Percentiles rank a stretch among this genome's conserved stretches.
Conservation (phyloP, 2,797 vertebrate species). For the Myioborus miniatus region DNA sequence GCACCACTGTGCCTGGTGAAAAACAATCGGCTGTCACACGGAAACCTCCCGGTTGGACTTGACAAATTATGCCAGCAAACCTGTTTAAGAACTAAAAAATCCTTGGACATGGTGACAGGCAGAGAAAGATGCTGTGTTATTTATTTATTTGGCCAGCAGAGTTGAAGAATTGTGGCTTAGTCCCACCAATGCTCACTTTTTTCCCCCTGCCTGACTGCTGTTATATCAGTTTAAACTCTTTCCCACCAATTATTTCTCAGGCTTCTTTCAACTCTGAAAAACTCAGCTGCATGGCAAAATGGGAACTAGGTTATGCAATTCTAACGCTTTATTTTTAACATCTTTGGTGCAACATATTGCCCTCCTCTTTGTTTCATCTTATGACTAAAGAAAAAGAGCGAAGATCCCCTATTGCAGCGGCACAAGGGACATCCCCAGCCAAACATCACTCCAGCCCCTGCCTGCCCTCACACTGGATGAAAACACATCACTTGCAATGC, state of each 20-base stretch:
- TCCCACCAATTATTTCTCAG: conserved; percentile 22
- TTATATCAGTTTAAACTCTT: neutral
- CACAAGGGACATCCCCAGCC: neutral
- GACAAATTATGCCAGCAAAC: conserved; percentile 51
- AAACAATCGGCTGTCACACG: conserved; percentile 39
- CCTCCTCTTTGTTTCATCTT: conserved; percentile 60
- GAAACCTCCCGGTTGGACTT: conserved; percentile 47
- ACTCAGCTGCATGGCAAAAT: neutral
- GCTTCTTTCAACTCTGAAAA: conserved; percentile 36
- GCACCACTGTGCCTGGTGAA: conserved; percentile 12
- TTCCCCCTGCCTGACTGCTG: neutral
- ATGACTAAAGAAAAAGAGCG: conserved; percentile 37
- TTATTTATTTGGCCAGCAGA: neutral
- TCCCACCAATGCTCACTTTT: neutral
- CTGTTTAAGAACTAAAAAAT: conserved; percentile 51
- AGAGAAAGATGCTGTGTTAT: neutral
- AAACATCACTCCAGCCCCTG: neutral
- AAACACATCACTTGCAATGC: neutral
- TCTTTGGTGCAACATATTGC: conserved; percentile 54
- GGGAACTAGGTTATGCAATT: conserved; percentile 60
- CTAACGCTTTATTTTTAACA: conserved; percentile 67
- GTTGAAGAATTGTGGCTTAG: neutral
- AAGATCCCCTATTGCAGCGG: neutral
- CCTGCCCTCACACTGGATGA: neutral
- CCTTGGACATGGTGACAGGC: neutral